Conservation (phyloP, 2,797 vertebrate species). For the Etheostoma perlongum region DNA sequence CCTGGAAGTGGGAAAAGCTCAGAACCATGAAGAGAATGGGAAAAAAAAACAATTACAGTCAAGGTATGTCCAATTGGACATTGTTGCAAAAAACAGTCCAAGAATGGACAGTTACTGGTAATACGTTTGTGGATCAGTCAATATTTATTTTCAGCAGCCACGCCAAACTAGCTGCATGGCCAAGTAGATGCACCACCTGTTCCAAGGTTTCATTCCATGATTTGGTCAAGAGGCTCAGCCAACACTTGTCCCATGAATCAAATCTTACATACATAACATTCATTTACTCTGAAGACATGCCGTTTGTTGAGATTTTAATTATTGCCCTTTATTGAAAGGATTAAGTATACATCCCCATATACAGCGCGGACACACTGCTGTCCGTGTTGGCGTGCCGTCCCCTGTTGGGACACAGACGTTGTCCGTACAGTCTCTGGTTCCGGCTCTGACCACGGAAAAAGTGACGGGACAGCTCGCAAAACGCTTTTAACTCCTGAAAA, state of each 20-base stretch:
- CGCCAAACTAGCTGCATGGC: constrained; percentile 52
- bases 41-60: constrained; percentile 62
- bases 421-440: too few relatives aligned
- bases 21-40: constrained; percentile 40
- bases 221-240: constrained; percentile 35
- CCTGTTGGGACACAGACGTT: too few relatives aligned
- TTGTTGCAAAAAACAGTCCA: constrained; percentile 49
- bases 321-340: background rate
- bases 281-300: background rate
- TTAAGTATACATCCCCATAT: background rate
- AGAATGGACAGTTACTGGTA: constrained; percentile 54
- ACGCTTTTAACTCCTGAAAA: too few relatives aligned
- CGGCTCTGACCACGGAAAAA: too few relatives aligned
- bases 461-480: too few relatives aligned
- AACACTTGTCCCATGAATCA: constrained; percentile 10
- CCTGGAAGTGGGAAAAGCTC: constrained; percentile 33
- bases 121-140: constrained; percentile 60
- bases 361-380: too few relatives aligned
- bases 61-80: constrained; percentile 71
- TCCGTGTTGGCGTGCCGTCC: too few relatives aligned
- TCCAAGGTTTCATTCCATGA: constrained; percentile 29
- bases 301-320: background rate
- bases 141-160: constrained; percentile 62
- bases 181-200: constrained; percentile 51
- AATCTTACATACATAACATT: background rate